phyloP scores from a whole-genome alignment of 2,888 invertebrate genomes.

The Theretra japonica region DNA sequence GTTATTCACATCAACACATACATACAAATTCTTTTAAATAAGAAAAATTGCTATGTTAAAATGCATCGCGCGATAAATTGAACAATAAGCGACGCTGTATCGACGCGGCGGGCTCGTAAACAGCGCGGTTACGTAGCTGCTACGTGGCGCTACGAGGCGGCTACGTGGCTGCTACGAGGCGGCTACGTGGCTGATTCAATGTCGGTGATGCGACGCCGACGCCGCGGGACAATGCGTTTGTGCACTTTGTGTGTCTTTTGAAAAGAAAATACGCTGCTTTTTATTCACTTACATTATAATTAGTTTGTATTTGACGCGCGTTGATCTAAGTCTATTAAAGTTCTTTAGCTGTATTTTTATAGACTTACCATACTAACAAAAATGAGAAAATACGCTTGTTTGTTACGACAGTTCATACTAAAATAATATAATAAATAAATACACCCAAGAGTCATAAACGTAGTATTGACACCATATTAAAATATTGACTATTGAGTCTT shows the following conservation, averaged over 20 bases:
- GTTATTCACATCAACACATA: too few relatives aligned
- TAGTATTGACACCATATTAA: too few relatives aligned
- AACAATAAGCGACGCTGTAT: constrained; percentile 31
- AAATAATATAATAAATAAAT: too few relatives aligned
- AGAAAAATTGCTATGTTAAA: constrained; percentile 38
- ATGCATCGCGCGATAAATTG: constrained; percentile 42
- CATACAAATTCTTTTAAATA: background rate
- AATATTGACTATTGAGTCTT: too few relatives aligned
- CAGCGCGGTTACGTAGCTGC: constrained; percentile 39
- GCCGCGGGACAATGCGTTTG: constrained; percentile 6
- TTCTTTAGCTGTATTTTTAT: background rate
- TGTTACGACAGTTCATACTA: too few relatives aligned
- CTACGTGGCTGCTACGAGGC: background rate
- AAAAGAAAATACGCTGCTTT: background rate
- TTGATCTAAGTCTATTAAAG: background rate
- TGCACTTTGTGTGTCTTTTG: constrained; percentile 3
- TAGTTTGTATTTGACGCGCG: background rate
- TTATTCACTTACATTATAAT: background rate
- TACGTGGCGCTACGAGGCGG: background rate
- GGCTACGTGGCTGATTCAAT: constrained; percentile 8
- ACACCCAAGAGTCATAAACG: too few relatives aligned
- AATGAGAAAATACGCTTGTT: too few relatives aligned
- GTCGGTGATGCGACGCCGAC: background rate
- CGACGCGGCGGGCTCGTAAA: constrained; percentile 38
- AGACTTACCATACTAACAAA: too few relatives aligned